Percentiles rank a stretch among this genome's conserved stretches.
phyloP scores from a whole-genome alignment of 1,140 invertebrate genomes.

The Delia radicum region DNA sequence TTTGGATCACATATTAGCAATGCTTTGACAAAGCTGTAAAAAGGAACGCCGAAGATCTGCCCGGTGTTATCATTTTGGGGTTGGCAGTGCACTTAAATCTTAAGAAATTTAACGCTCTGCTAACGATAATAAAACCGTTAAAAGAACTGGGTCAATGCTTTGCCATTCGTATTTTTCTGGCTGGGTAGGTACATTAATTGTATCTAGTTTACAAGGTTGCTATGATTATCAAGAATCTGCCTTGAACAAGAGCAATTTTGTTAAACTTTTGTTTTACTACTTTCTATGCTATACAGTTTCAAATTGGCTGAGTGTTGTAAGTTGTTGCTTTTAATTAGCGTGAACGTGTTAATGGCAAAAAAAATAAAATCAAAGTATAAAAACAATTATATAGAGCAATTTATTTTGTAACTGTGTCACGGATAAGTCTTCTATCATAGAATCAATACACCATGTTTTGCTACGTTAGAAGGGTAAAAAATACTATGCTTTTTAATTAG shows the following conservation, averaged over 20 bases:
- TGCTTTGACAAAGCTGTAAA: too few relatives aligned
- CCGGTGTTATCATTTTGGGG: too few relatives aligned
- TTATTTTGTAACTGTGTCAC: conserved; percentile 8
- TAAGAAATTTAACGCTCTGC: too few relatives aligned
- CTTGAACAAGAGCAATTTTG: neutral
- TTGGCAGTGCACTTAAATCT: too few relatives aligned
- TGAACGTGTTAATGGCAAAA: neutral
- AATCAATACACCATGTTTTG: neutral
- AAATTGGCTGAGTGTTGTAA: neutral
- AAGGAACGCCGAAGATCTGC: too few relatives aligned
- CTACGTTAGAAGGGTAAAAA: neutral
- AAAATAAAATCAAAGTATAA: neutral
- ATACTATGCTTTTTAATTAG: neutral
- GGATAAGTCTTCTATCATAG: neutral
- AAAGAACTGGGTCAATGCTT: too few relatives aligned
- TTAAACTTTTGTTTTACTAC: neutral
- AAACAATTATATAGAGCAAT: conserved; percentile 6
- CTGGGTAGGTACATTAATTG: too few relatives aligned
- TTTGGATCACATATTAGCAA: too few relatives aligned
- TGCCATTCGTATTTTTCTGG: too few relatives aligned
- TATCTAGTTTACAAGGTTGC: too few relatives aligned
- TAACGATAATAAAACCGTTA: too few relatives aligned
- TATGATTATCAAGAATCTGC: neutral
- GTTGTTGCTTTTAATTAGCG: conserved; percentile 8
- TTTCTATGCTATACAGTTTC: too few relatives aligned